Evolutionary conservation across 2,113 vertebrate species (phyloP).

Genomic region (Campylorhamphus procurvoides): DNA sequence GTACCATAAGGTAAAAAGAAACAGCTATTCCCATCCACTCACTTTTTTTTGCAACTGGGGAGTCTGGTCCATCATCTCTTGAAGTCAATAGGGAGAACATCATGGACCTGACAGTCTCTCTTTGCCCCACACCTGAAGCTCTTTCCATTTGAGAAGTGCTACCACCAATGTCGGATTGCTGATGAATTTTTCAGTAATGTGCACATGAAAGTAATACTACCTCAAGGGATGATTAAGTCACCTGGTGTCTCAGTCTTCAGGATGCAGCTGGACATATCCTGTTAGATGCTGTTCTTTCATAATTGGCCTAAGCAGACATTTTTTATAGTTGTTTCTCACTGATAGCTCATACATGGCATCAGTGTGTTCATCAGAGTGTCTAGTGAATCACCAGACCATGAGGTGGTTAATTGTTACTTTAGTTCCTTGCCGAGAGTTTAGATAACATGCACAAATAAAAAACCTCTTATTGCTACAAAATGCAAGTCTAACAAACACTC

Average conservation of each 20-base stretch:
- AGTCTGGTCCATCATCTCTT: not conserved
- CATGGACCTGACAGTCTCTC: rapidly evolving
- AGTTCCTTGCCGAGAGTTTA: not conserved
- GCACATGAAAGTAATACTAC: not conserved
- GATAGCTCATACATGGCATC: not conserved
- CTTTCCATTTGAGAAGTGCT: not conserved
- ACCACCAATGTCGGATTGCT: not conserved
- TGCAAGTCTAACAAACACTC: not conserved
- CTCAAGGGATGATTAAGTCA: not conserved
- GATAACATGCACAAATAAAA: not conserved
- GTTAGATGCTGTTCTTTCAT: not conserved
- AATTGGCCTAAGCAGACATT: not conserved
- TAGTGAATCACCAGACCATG: not conserved
- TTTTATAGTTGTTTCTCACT: not conserved
- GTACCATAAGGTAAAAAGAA: not conserved
- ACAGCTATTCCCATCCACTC: not conserved
- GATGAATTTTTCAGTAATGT: not conserved
- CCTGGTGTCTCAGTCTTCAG: not conserved
- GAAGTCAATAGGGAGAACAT: not conserved
- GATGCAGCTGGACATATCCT: not conserved
- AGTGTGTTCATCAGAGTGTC: not conserved
- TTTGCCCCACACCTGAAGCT: not conserved
- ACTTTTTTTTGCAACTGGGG: not conserved
- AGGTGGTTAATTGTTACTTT: not conserved
- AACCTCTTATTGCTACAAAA: not conserved